Evolutionary conservation across 1,140 invertebrate genomes (phyloP).

Genomic region (Lerema accius): DNA sequence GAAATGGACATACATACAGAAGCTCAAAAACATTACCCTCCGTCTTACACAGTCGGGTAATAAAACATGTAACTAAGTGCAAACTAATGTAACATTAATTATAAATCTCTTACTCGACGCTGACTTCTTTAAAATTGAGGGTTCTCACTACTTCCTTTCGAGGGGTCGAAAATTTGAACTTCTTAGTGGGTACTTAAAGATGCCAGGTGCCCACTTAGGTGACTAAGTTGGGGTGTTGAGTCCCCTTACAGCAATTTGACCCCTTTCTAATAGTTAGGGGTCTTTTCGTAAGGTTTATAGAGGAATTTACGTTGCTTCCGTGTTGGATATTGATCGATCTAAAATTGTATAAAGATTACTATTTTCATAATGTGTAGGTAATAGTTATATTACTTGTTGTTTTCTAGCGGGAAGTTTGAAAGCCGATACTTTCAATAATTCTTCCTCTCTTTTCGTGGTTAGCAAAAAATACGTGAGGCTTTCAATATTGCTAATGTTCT

Average conservation of each 20-base stretch:
- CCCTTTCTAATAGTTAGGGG: slow-evolving; percentile 14
- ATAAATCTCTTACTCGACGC: slow-evolving; percentile 1
- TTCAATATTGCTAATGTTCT: too few species aligned
- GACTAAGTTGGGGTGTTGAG: slow-evolving; percentile 15
- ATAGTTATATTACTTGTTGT: too few species aligned
- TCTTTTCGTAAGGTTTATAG: slow-evolving; percentile 14
- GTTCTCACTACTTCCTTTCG: slow-evolving; percentile 19
- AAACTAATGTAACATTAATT: slow-evolving; percentile 16
- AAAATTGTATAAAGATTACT: background rate
- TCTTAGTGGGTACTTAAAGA: slow-evolving; percentile 25
- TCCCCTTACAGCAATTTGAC: slow-evolving; percentile 24
- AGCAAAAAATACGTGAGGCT: too few species aligned
- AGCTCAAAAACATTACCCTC: too few species aligned
- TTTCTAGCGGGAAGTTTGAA: too few species aligned
- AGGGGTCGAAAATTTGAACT: slow-evolving; percentile 26
- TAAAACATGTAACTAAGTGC: too few species aligned
- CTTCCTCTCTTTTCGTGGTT: too few species aligned
- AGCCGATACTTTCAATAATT: too few species aligned
- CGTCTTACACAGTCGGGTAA: too few species aligned
- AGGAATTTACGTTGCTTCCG: background rate
- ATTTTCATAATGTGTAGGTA: too few species aligned
- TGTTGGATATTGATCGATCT: background rate
- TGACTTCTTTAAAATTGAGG: slow-evolving; percentile 27
- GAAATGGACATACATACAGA: too few species aligned
- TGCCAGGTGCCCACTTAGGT: slow-evolving; percentile 25